Conservation (phyloP, 2,797 vertebrate genomes). For the Onychomys torridus region DNA sequence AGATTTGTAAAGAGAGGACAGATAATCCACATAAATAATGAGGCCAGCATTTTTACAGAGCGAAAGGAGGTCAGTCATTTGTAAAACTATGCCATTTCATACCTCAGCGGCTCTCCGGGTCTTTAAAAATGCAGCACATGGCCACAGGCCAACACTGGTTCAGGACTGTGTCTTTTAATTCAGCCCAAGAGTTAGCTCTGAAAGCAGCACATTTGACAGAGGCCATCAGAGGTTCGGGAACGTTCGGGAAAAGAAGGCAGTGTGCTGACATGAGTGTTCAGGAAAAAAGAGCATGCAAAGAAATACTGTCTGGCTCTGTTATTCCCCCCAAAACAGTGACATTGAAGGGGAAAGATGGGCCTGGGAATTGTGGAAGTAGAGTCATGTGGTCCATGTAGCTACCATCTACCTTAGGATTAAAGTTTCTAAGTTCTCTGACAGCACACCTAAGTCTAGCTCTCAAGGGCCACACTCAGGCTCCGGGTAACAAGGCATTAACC, state of each 20-base stretch:
- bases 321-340: neutral
- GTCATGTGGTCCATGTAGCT: neutral
- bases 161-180: constrained; percentile 59
- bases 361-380: fast-evolving
- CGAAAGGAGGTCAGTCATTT: constrained; percentile 63
- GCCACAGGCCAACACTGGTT: neutral
- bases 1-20: constrained; percentile 54
- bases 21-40: constrained; percentile 50
- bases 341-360: neutral
- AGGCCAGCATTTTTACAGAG: constrained; percentile 45
- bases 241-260: constrained; percentile 53
- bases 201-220: constrained; percentile 41
- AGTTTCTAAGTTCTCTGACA: neutral
- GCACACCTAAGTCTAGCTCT: neutral
- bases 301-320: neutral
- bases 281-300: constrained; percentile 18
- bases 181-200: constrained; percentile 36
- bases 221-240: constrained; percentile 21
- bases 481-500: neutral
- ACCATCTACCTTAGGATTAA: neutral
- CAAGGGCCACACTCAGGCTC: neutral
- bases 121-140: constrained; percentile 41
- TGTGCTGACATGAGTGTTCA: constrained; percentile 17
- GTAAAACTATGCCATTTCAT: constrained; percentile 34
- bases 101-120: neutral